Evolutionary conservation across 2,888 invertebrate genomes (phyloP).

Genomic region (Mystacides longicornis): DNA sequence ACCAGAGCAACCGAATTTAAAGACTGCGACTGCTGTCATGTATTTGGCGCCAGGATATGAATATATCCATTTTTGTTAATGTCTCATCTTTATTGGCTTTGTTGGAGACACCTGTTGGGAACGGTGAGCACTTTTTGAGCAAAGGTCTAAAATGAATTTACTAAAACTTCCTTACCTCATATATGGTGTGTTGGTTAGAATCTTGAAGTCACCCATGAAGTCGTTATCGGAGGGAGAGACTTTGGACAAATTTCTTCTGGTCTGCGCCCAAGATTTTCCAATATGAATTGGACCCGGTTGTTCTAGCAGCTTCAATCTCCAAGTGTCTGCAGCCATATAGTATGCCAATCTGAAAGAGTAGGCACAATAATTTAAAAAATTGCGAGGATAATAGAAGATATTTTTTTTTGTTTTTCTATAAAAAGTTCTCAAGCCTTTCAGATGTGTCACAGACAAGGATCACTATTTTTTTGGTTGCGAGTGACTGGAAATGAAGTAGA

Average conservation of each 20-base stretch:
- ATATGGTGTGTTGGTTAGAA: slow-evolving; percentile 49
- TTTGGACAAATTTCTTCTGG: slow-evolving; percentile 42
- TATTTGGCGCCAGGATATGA: too few species aligned
- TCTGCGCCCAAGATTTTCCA: slow-evolving; percentile 45
- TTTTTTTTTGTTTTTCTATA: background rate
- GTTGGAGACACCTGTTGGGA: too few species aligned
- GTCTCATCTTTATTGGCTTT: too few species aligned
- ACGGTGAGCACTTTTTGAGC: too few species aligned
- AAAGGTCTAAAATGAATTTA: too few species aligned
- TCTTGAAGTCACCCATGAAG: slow-evolving; percentile 45
- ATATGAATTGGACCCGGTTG: slow-evolving; percentile 36
- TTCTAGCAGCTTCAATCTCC: slow-evolving; percentile 45
- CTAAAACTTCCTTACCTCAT: slow-evolving; percentile 40
- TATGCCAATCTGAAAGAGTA: slow-evolving; percentile 44
- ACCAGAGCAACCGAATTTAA: too few species aligned
- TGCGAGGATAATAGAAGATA: background rate
- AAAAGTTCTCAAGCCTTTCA: background rate
- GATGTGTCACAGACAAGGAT: too few species aligned
- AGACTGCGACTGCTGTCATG: too few species aligned
- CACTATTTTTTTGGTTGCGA: too few species aligned
- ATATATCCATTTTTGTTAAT: too few species aligned
- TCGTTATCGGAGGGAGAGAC: slow-evolving; percentile 43
- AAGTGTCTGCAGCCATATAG: slow-evolving; percentile 50
- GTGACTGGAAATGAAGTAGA: too few species aligned
- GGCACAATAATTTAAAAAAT: too few species aligned